These are phyloP conservation scores for Gasteruption jaculator DNA, from an alignment of 2,888 invertebrate genomes.

Conservation along the genomic window DNA sequence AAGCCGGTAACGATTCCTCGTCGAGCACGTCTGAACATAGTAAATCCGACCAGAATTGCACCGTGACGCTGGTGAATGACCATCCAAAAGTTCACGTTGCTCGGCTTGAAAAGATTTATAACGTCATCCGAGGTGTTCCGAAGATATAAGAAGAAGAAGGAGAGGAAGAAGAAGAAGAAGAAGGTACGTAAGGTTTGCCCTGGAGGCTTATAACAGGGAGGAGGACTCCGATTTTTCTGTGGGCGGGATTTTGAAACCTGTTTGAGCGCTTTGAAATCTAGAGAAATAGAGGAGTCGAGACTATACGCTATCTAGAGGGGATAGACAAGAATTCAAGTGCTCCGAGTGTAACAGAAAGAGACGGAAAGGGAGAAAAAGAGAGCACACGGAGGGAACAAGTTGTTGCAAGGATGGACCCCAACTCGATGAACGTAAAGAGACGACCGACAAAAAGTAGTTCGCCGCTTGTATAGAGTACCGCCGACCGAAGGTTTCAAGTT, in stretches of 20 bases:
- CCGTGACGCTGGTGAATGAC: no score
- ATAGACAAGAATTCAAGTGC: neutral
- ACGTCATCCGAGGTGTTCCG: no score
- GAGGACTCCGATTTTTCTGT: constrained; percentile 43
- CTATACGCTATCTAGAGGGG: no score
- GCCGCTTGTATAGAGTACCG: no score
- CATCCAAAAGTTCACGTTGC: no score
- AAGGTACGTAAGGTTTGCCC: constrained; percentile 2
- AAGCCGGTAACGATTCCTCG: no score
- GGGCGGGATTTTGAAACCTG: constrained; percentile 51
- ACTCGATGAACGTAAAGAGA: constrained; percentile 2
- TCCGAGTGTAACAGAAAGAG: neutral
- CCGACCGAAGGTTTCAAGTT: no score
- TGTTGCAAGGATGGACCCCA: neutral
- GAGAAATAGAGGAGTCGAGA: constrained; percentile 37
- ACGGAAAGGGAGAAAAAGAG: neutral
- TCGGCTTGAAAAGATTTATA: no score
- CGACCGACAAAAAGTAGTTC: constrained; percentile 1
- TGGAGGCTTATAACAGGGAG: no score
- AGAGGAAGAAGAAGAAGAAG: constrained; percentile 2
- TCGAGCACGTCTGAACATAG: no score
- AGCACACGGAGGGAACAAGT: neutral
- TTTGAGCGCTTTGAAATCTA: constrained; percentile 49
- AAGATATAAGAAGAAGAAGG: constrained; percentile 10
- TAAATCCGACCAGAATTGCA: no score